A percentile compares a stretch with the other conserved stretches of the same genome.
These are phyloP conservation scores for Melolontha melolontha DNA, from an alignment of 2,888 invertebrate genomes.

Conservation along the genomic window DNA sequence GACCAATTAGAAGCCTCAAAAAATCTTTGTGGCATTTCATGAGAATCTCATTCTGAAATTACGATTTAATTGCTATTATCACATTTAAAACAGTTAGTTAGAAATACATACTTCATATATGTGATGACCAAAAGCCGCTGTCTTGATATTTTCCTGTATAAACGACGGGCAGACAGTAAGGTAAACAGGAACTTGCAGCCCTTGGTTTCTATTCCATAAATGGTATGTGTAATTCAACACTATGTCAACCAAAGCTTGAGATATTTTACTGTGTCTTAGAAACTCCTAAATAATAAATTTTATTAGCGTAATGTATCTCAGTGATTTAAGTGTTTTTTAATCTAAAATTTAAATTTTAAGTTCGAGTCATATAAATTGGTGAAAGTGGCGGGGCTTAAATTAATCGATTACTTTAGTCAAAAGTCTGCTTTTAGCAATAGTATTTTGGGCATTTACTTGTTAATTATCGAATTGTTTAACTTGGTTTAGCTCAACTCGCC, in stretches of 20 bases:
- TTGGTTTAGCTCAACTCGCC: too few species aligned
- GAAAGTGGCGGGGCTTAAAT: too few species aligned
- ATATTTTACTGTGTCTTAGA: slow-evolving; percentile 48
- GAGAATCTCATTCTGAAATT: slow-evolving; percentile 49
- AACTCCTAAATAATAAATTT: slow-evolving; percentile 44
- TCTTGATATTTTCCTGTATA: slow-evolving; percentile 50
- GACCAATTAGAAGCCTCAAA: slow-evolving; percentile 48
- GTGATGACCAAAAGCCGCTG: slow-evolving; percentile 51
- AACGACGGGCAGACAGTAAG: slow-evolving; percentile 48
- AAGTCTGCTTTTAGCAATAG: too few species aligned
- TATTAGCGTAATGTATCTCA: too few species aligned
- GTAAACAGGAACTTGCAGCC: slow-evolving; percentile 50
- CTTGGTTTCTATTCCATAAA: slow-evolving; percentile 51
- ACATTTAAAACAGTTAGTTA: not conserved
- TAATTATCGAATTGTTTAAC: too few species aligned
- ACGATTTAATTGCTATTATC: slow-evolving; percentile 1
- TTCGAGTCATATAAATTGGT: too few species aligned
- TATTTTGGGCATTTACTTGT: too few species aligned
- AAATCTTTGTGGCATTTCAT: slow-evolving; percentile 52
- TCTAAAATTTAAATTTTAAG: too few species aligned
- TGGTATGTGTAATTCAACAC: slow-evolving; percentile 49
- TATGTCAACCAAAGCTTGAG: slow-evolving; percentile 46
- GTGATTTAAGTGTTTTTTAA: too few species aligned
- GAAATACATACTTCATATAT: slow-evolving; percentile 45
- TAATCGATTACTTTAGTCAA: too few species aligned